Base-by-base conservation (phyloP, 2,888 invertebrate genomes). In the Drosophila mulleri region DNA sequence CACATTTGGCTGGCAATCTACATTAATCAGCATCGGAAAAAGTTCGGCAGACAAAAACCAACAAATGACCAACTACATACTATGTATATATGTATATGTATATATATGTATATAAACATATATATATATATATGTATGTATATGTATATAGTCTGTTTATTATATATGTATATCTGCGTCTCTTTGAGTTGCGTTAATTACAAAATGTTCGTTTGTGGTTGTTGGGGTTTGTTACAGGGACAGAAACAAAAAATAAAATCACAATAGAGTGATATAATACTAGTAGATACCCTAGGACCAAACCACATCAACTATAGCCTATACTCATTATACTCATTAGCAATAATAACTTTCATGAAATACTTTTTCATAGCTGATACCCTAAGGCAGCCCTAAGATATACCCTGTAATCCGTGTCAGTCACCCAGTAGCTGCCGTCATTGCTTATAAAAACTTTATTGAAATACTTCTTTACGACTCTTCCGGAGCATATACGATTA, bases 1-100 rank as follows among this genome's bases (percentile, higher is more conserved):
- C 89, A 85, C 84, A 85, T 85, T 85, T 85, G 87, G 72, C 54
- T 59, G 57, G 68, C 82, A 73, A 81, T 77, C 82, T 56, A 75
- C 89, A 85, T 89, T 88, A 88, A 84, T 84, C 84, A 84, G 87
- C 79, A 79, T 78, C 72, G 68, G 70, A 70, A 69, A 82, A 66
- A 74, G 57, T 60, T 56, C 54, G 45, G 32, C 32, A 47, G 37
- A 65, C 66, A 61, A 70, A 69, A 61, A 42, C 70, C 59, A 61
- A 37, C 59, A 56, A 71, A 62, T 61, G n/a, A 59, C 41, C 62
- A 67, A 65, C 62, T 23, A 41, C 20, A 23, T 23, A 23, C 29
- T 12, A 41, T 16, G 47, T 42, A 37, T 23, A 42, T 14, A 16
- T 1, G 23, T 41, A 52, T 32, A 61, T 7, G 1, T 29, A 29